Evolutionary conservation across 2,113 vertebrate genomes (phyloP).

Genomic region (Melanostigma gelatinosum): DNA sequence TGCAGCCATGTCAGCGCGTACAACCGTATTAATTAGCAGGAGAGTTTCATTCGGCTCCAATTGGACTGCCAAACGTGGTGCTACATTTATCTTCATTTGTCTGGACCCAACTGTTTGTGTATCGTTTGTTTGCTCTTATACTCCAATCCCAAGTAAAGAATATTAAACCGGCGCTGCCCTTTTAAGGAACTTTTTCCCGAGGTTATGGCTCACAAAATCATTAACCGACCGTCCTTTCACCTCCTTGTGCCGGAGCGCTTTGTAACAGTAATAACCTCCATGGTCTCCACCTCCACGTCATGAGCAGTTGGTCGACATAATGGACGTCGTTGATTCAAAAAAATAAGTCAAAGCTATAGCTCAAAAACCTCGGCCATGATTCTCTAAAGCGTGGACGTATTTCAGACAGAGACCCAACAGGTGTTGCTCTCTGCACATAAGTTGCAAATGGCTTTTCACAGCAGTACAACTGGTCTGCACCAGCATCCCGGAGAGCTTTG

Average conservation of each 20-base stretch:
- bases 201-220: conserved; percentile 45
- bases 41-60: conserved; percentile 50
- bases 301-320: neutral
- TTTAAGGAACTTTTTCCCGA: conserved; percentile 28
- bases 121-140: neutral
- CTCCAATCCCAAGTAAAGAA: conserved; percentile 15
- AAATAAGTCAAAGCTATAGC: neutral
- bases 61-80: conserved; percentile 36
- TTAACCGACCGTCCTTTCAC: conserved; percentile 41
- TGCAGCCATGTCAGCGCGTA: conserved; percentile 48
- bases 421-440: neutral
- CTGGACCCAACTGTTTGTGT: conserved; percentile 18
- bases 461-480: neutral
- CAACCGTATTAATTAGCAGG: conserved; percentile 59
- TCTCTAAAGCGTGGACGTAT: neutral
- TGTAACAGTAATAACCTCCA: conserved; percentile 8
- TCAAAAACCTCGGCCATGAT: neutral
- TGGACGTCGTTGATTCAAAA: neutral
- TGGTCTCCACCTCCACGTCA: neutral
- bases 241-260: conserved; percentile 36
- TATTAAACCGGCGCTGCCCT: conserved; percentile 11
- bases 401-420: neutral
- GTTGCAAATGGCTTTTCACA: neutral
- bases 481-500: neutral
- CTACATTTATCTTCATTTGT: conserved; percentile 55